Evolutionary conservation across 1,140 invertebrate genomes (phyloP).

Genomic region (Leucophenga varia): DNA sequence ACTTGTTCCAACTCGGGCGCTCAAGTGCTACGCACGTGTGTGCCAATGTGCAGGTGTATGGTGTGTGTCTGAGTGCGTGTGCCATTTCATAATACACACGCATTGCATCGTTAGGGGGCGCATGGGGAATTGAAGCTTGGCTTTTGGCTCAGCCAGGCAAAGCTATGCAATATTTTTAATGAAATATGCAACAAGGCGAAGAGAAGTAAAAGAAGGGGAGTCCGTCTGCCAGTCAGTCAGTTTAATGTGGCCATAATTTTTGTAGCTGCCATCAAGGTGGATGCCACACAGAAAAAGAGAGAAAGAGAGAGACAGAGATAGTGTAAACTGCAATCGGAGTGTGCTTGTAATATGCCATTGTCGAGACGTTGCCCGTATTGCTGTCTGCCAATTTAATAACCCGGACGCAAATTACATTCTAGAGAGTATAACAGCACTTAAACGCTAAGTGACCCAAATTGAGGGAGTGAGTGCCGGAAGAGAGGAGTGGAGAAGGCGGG

Average conservation of each 20-base stretch:
- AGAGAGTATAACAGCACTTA: conserved; percentile 16
- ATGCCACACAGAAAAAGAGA: too few species aligned
- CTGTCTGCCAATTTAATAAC: conserved; percentile 33
- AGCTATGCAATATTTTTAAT: conserved; percentile 47
- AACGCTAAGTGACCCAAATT: conserved; percentile 47
- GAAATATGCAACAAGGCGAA: conserved; percentile 41
- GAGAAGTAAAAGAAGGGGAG: too few species aligned
- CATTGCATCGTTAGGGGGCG: conserved; percentile 8
- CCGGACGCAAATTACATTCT: conserved; percentile 37
- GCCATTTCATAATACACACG: conserved; percentile 27
- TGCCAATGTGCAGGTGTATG: too few species aligned
- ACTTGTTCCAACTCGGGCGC: conserved; percentile 25
- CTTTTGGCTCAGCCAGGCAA: conserved; percentile 10
- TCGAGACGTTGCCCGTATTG: conserved; percentile 10
- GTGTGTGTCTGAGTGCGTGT: conserved; percentile 18
- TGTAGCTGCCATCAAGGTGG: neutral
- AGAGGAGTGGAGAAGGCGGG: neutral
- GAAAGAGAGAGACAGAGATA: too few species aligned
- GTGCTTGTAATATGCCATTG: conserved; percentile 35
- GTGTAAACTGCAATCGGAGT: conserved; percentile 21
- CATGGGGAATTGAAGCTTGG: conserved; percentile 13
- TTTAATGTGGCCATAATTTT: conserved; percentile 24
- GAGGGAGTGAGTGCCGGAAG: conserved; percentile 15
- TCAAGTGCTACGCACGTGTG: conserved; percentile 41
- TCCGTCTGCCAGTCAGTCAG: conserved; percentile 3